Evolutionary conservation across 2,797 vertebrate genomes (phyloP).

Genomic region (Etheostoma perlongum): DNA sequence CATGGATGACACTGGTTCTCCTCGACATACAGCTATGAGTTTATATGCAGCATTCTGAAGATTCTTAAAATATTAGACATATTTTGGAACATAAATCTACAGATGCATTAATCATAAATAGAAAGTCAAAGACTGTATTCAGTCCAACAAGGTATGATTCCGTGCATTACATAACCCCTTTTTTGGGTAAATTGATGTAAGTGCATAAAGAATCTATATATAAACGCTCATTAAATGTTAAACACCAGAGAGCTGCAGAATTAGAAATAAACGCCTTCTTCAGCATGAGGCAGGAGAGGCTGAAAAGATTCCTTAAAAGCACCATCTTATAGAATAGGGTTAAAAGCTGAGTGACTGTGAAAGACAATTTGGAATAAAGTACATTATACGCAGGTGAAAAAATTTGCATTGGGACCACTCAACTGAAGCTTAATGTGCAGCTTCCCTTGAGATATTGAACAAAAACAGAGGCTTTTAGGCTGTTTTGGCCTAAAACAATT

Average conservation of each 20-base stretch:
- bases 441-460: no score
- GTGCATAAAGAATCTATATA: conserved; percentile 49
- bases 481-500: conserved; percentile 14
- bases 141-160: conserved; percentile 16
- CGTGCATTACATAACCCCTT: conserved; percentile 7
- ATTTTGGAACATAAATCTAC: background rate
- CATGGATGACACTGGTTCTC: background rate
- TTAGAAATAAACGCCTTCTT: conserved; percentile 26
- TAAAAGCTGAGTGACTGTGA: conserved; percentile 3
- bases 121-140: background rate
- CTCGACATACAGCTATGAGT: background rate
- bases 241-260: conserved; percentile 34
- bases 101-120: conserved; percentile 8
- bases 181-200: conserved; percentile 10
- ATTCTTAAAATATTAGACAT: background rate
- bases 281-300: background rate
- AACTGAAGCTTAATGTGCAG: conserved; percentile 41
- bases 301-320: conserved; percentile 27
- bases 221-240: conserved; percentile 54
- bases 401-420: conserved; percentile 34
- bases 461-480: conserved; percentile 41
- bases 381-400: conserved; percentile 21
- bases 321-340: conserved; percentile 11
- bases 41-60: background rate
- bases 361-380: conserved; percentile 32